Percentiles rank a stretch among this genome's conserved stretches.
phyloP scores from a whole-genome alignment of 2,113 vertebrate species.

The Takifugu bimaculatus region DNA sequence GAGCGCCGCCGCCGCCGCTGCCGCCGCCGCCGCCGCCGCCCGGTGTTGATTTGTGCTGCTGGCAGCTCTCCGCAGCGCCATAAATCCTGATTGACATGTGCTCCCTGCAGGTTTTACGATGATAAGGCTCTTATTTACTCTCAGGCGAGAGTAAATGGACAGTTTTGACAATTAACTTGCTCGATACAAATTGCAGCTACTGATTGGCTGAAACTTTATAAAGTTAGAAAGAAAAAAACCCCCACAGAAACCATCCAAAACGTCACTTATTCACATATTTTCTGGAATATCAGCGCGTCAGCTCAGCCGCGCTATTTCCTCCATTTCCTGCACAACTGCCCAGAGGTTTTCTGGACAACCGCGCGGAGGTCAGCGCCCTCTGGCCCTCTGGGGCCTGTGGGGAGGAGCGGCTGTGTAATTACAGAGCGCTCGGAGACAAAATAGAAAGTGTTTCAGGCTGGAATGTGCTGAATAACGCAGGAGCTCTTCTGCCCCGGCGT shows the following conservation, averaged over 20 bases:
- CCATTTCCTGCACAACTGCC: too few species aligned
- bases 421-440: constrained; percentile 44
- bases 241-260: too few species aligned
- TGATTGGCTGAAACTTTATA: too few species aligned
- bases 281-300: too few species aligned
- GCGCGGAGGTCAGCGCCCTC: background rate
- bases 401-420: constrained; percentile 63
- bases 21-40: constrained; percentile 6
- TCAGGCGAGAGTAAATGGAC: background rate
- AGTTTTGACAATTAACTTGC: background rate
- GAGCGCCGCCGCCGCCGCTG: background rate
- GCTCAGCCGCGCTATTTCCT: too few species aligned
- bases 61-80: constrained; percentile 12
- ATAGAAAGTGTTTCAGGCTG: constrained; percentile 48
- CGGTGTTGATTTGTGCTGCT: constrained; percentile 44
- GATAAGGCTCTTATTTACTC: constrained; percentile 19
- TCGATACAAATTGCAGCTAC: too few species aligned
- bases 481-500: constrained; percentile 49
- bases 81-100: constrained; percentile 25
- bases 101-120: constrained; percentile 8
- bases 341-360: too few species aligned
- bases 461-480: constrained; percentile 69
- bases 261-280: too few species aligned
- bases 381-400: constrained; percentile 36
- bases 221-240: too few species aligned